Evolutionary conservation across 2,888 invertebrate genomes (phyloP), one percentile per base, ranked within the genome.

Genomic region (Seira ritae): DNA sequence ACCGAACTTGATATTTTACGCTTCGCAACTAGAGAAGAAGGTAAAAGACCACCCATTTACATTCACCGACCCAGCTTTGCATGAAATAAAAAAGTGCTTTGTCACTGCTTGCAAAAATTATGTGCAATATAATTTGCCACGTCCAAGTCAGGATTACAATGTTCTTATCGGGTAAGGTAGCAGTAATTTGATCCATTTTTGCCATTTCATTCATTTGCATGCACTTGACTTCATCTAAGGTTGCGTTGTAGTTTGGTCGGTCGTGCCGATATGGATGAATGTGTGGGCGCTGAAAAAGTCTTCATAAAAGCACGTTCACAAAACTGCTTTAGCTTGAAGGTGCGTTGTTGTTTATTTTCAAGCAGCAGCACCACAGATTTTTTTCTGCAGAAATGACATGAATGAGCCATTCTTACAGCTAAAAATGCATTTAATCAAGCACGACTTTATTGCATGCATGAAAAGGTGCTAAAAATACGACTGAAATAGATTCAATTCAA

Each of bases 401-500:
- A 60, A 60, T 60, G 60, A n/a, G 60, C n/a, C 17, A 60, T 60
- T 60, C n/a, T 60, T 60, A 3, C 4, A n/a, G 8, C 8, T 60
- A 60, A 60, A 60, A 60, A 60, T 60, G 12, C 60, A 60, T 60
- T 60, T 60, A 60, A 60, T 60, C 60, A 60, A 60, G 60, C 60
- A 60, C 60, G 60, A 60, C 60, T 42, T 42, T n/a, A 42, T 60
- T 60, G 60, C 60, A 60, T 60, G 60, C 60, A 60, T 60, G 60
- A 60, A 60, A 60, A 60, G 17, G 60, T 60, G 60, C 17, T 60
- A 60, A 60, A 60, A 60, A 60, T 60, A 60, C 60, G 17, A 3
- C n/a, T n/a, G 60, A 42, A 60, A 60, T 60, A 10, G 60, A 60
- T 60, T 60, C 60, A 60, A 60, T 60, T 60, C 60, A n/a, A 60